Base-by-base conservation (phyloP, 2,888 invertebrate species). In the Neuroscelio doddi region DNA sequence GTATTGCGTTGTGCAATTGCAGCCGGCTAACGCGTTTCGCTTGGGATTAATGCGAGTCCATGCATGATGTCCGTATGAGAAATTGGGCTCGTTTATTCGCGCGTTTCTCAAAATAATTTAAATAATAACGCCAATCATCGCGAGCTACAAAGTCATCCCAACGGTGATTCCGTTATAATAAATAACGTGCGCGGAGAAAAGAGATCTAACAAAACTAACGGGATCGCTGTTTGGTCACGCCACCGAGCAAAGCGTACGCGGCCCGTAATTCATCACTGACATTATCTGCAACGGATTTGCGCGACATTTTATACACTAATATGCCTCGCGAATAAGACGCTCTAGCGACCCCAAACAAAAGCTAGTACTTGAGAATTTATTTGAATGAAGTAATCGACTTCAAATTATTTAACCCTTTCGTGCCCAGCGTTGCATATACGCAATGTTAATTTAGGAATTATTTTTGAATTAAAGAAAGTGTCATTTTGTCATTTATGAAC, bases 171-270 rank as follows among this genome's bases (percentile, higher is more conserved):
- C 62, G 64, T 62, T 64, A 65, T 72, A 70, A 69, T 69, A 65
- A 69, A 64, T 57, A 57, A 64, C 63, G 56, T 32, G 38, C 56
- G 53, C 49, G 61, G 57, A 66, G 66, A 62, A 66, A 66, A 66
- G 61, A 66, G 62, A 62, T 66, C 62, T 62, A 58, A 62, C 66
- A 62, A 57, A 66, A 66, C 57, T 66, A 66, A 66, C 66, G 66
- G 66, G 52, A 66, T 46, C 52, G 55, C 39, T 53, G 57, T 66
- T 57, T 66, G 66, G 66, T 66, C 66, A 66, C 66, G 66, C 65
- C 65, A 57, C 59, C 49, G 65, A 65, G 57, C 57, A 34, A 56
- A 51, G 56, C 59, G 65, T 53, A 53, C 57, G 53, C 57, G 57
- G 52, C 61, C 65, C 61, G 64, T 61, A 65, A 65, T 61, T 55